A percentile compares a stretch with the other conserved stretches of the same genome.
Evolutionary conservation across 53 echinoderm and acorn worm genomes (phyloP).

Genomic region (Apostichopus leukothele): DNA sequence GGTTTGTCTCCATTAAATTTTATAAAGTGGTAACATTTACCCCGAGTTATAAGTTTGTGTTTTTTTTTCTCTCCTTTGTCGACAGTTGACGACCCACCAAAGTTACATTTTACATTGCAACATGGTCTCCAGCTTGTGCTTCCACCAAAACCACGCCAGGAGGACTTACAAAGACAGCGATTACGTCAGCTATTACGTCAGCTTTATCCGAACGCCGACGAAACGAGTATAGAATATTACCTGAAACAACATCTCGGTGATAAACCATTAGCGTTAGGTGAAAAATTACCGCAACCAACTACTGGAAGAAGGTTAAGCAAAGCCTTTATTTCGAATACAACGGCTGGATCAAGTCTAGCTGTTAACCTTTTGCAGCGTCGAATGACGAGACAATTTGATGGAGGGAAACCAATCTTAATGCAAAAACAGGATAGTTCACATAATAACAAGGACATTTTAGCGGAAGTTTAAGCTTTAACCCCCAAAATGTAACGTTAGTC

Average conservation of each 20-base stretch:
- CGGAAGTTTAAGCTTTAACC: background rate
- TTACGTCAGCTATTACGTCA: constrained; percentile 62
- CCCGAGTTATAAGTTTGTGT: no score
- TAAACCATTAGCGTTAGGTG: background rate
- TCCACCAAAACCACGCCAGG: constrained; percentile 75
- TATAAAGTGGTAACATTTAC: no score
- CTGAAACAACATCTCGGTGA: constrained; percentile 45
- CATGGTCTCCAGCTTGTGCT: constrained; percentile 83
- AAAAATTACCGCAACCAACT: background rate
- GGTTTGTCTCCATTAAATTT: no score
- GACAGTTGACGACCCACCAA: constrained; percentile 82
- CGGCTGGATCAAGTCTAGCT: background rate
- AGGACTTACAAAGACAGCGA: constrained; percentile 46
- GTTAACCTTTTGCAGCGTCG: background rate
- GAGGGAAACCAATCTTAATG: background rate
- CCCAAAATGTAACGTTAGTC: no score
- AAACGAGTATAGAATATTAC: constrained; percentile 50
- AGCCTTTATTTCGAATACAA: background rate
- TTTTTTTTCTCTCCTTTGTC: background rate
- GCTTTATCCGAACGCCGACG: constrained; percentile 59
- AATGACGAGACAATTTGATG: background rate
- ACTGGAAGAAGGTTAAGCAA: background rate
- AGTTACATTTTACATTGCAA: constrained; percentile 76
- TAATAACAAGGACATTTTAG: background rate
- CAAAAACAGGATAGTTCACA: constrained; percentile 14